A percentile compares a stretch with the other conserved stretches of the same genome.
phyloP scores from a whole-genome alignment of 1,140 invertebrate species.

The Halotydeus destructor region DNA sequence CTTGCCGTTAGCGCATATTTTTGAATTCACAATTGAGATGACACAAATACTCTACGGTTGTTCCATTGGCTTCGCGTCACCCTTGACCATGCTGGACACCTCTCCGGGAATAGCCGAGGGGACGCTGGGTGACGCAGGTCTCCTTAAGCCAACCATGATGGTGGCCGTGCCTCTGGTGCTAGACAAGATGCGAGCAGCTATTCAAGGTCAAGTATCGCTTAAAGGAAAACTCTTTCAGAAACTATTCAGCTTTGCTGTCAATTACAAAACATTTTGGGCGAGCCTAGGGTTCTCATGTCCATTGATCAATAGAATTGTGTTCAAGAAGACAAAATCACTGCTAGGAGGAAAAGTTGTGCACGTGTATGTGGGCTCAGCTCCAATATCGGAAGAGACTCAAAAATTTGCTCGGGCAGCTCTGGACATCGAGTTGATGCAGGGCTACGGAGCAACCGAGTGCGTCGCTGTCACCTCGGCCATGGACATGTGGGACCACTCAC shows the following conservation, averaged over 20 bases:
- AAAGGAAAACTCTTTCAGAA: slow-evolving; percentile 44
- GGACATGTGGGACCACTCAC: neutral
- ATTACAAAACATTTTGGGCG: slow-evolving; percentile 13
- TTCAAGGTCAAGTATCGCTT: slow-evolving; percentile 68
- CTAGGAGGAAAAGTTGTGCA: slow-evolving; percentile 66
- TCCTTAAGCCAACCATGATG: slow-evolving; percentile 21
- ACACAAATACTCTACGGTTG: slow-evolving; percentile 35
- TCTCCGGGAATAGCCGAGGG: slow-evolving; percentile 20
- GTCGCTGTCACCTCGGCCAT: neutral
- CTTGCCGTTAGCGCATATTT: slow-evolving; percentile 87
- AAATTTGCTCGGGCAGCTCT: slow-evolving; percentile 80
- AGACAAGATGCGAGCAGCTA: slow-evolving; percentile 41
- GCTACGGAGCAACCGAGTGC: slow-evolving; percentile 4
- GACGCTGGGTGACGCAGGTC: slow-evolving; percentile 18
- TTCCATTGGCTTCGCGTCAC: slow-evolving; percentile 84
- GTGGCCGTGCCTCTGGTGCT: slow-evolving; percentile 19
- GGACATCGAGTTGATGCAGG: slow-evolving; percentile 70
- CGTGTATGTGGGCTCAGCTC: slow-evolving; percentile 76
- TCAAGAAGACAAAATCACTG: slow-evolving; percentile 41
- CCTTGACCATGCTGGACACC: slow-evolving; percentile 79
- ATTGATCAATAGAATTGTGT: slow-evolving; percentile 14
- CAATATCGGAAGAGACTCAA: slow-evolving; percentile 78
- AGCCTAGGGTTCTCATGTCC: slow-evolving; percentile 13
- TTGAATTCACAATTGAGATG: slow-evolving; percentile 43
- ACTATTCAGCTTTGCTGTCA: slow-evolving; percentile 11